Evolutionary conservation across 2,113 vertebrate genomes (phyloP).

Genomic region (Chloropsis hardwickii): DNA sequence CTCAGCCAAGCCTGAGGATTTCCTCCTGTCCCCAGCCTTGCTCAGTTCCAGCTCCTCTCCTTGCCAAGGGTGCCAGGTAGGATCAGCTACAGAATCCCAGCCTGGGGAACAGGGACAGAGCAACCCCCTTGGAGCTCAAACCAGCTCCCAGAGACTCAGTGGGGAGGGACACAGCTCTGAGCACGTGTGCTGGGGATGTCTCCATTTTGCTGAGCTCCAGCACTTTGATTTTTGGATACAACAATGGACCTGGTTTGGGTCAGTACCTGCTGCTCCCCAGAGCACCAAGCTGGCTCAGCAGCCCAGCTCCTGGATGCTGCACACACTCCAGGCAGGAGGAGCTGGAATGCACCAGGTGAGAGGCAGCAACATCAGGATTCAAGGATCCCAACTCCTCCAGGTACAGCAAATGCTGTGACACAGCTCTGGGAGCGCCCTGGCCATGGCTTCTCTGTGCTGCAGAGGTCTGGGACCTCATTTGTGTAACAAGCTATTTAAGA

Average conservation of each 20-base stretch:
- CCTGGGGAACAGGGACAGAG: background rate
- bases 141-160: background rate
- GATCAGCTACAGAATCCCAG: background rate
- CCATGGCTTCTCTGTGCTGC: background rate
- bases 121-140: background rate
- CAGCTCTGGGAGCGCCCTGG: background rate
- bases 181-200: fast-evolving
- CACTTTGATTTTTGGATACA: background rate
- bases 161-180: background rate
- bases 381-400: background rate
- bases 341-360: background rate
- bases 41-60: background rate
- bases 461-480: constrained; percentile 30
- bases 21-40: background rate
- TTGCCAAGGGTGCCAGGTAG: background rate
- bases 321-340: background rate
- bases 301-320: background rate
- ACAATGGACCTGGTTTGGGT: background rate
- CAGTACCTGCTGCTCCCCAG: background rate
- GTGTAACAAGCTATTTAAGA: constrained; percentile 31
- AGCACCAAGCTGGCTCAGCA: background rate
- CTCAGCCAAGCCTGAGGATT: background rate
- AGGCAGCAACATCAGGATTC: background rate
- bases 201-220: background rate
- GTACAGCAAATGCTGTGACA: no score